Conservation (phyloP, 2,888 invertebrate genomes). For the Chymomyza procnemis region DNA sequence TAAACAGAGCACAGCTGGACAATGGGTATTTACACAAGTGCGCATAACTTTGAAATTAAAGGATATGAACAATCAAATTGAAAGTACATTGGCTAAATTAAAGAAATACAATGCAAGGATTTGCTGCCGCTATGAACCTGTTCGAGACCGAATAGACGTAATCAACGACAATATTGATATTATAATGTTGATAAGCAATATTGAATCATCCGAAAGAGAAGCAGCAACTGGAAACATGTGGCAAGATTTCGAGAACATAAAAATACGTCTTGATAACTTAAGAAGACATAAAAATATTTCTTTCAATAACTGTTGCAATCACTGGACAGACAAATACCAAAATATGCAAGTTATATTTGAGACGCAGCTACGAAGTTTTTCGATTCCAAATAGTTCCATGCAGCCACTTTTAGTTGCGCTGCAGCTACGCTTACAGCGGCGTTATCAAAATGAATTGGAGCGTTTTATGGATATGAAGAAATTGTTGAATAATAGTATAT, state of each 20-base stretch:
- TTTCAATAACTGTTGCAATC: slow-evolving; percentile 29
- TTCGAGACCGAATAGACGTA: slow-evolving; percentile 43
- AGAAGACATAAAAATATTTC: not conserved
- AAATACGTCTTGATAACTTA: slow-evolving; percentile 23
- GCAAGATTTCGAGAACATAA: slow-evolving; percentile 27
- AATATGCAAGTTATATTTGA: not conserved
- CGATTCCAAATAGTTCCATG: not conserved
- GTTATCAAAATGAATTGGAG: not conserved
- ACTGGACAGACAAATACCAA: not conserved
- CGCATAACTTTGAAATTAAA: not conserved
- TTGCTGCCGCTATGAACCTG: slow-evolving; percentile 36
- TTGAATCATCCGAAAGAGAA: not conserved
- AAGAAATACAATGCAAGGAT: not conserved
- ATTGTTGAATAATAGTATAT: not conserved
- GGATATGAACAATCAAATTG: not conserved
- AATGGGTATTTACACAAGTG: slow-evolving; percentile 35
- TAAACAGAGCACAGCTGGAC: not conserved
- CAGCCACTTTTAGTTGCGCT: not conserved
- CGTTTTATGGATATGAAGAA: not conserved
- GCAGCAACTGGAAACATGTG: slow-evolving; percentile 12
- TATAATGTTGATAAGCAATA: slow-evolving; percentile 12
- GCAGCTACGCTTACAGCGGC: not conserved
- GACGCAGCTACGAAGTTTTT: not conserved
- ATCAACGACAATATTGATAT: slow-evolving; percentile 41
- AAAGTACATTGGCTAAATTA: not conserved